Evolutionary conservation across 2,888 invertebrate genomes (phyloP).

Genomic region (Noctua janthe): DNA sequence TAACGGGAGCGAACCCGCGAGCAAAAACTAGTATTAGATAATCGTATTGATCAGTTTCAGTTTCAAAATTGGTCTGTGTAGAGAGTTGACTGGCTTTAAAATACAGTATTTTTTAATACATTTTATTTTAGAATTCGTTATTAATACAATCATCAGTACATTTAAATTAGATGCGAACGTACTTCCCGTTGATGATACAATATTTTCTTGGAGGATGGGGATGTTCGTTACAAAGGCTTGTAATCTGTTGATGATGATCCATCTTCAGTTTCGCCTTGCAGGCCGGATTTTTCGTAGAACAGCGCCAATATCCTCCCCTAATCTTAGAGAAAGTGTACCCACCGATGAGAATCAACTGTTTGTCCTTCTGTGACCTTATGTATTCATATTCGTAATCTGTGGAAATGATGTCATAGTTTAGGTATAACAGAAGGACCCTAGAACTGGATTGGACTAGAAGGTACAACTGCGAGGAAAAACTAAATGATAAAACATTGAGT

Average conservation of each 20-base stretch:
- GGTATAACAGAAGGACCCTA: background rate
- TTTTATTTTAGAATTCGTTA: background rate
- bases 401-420: background rate
- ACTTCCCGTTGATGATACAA: slow-evolving; percentile 6
- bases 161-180: slow-evolving; percentile 10
- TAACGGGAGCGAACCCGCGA: too few species aligned
- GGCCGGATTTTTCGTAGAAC: slow-evolving; percentile 61
- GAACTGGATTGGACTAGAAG: background rate
- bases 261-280: slow-evolving; percentile 48
- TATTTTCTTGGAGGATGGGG: slow-evolving; percentile 40
- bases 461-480: background rate
- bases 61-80: background rate
- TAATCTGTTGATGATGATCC: slow-evolving; percentile 18
- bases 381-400: slow-evolving; percentile 43
- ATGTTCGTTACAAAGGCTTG: slow-evolving; percentile 45
- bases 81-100: background rate
- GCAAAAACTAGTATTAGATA: too few species aligned
- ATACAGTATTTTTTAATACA: background rate
- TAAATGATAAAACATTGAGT: background rate
- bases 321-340: slow-evolving; percentile 70
- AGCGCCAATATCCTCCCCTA: slow-evolving; percentile 48
- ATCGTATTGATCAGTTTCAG: background rate
- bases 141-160: background rate
- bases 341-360: slow-evolving; percentile 66
- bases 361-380: slow-evolving; percentile 52